Conservation (phyloP, 2,113 vertebrate genomes). For the Lepus timidus region DNA sequence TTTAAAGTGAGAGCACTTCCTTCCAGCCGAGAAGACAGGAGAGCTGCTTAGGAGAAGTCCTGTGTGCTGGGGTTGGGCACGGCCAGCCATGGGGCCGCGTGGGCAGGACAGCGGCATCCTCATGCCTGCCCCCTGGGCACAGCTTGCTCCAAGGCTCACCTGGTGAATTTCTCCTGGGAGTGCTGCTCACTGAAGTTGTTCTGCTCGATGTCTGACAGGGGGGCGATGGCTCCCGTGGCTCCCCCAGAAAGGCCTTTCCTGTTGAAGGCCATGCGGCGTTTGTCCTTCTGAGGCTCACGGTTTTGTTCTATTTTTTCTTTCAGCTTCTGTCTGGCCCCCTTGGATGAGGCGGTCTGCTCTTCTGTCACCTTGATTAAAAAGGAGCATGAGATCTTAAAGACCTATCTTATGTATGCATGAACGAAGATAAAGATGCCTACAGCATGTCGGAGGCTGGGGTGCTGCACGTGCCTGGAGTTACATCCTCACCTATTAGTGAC, state of each 20-base stretch:
- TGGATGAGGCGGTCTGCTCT: slow-evolving; percentile 69
- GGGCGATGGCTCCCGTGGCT: accelerated
- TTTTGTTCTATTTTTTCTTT: slow-evolving; percentile 78
- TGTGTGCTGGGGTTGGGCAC: neutral
- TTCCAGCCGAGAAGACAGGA: neutral
- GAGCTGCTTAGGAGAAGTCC: neutral
- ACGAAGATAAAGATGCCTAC: neutral
- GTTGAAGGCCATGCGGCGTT: neutral
- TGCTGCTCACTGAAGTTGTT: slow-evolving; percentile 21
- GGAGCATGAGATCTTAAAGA: neutral
- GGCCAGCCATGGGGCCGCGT: accelerated
- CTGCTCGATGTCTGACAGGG: slow-evolving; percentile 72
- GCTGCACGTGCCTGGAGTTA: neutral
- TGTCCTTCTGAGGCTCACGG: slow-evolving; percentile 81
- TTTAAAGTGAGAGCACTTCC: neutral
- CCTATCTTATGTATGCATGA: accelerated
- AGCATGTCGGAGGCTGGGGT: accelerated
- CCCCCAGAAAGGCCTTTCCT: slow-evolving; percentile 64
- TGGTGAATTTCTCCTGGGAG: slow-evolving; percentile 76
- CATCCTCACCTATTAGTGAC: accelerated
- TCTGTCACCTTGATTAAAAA: slow-evolving; percentile 74
- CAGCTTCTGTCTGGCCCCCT: slow-evolving; percentile 51
- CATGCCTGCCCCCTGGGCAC: neutral
- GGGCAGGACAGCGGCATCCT: neutral
- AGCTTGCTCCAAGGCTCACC: slow-evolving; percentile 81